A percentile compares a stretch with the other conserved stretches of the same genome.
Evolutionary conservation across 2,888 invertebrate genomes (phyloP).

Genomic region (Drosophila greeni): DNA sequence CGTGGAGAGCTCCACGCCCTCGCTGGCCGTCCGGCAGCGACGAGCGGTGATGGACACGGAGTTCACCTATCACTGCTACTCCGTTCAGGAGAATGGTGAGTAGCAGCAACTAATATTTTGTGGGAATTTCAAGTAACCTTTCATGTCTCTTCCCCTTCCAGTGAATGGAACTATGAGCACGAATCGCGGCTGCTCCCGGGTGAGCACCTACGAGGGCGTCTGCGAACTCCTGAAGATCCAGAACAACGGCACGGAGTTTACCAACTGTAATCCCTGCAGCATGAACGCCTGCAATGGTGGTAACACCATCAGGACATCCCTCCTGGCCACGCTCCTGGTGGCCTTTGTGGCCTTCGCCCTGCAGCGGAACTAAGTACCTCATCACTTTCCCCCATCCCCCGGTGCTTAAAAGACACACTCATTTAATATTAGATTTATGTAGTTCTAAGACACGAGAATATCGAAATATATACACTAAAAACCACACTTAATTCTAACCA

Average conservation of each 20-base stretch:
- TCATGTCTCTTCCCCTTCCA: slow-evolving; percentile 22
- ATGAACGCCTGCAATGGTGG: slow-evolving; percentile 73
- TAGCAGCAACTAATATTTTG: slow-evolving; percentile 8
- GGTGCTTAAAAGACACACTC: slow-evolving; percentile 53
- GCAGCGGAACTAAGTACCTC: slow-evolving; percentile 50
- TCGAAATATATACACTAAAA: slow-evolving; percentile 60
- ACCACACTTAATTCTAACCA: slow-evolving; percentile 48
- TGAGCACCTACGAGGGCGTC: slow-evolving; percentile 57
- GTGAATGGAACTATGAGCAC: slow-evolving; percentile 54
- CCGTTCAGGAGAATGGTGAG: slow-evolving; percentile 64
- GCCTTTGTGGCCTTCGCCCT: slow-evolving; percentile 62
- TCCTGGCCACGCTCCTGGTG: slow-evolving; percentile 61
- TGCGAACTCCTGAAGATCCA: slow-evolving; percentile 56
- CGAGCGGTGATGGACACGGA: slow-evolving; percentile 41
- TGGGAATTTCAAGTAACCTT: neutral
- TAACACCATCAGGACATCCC: slow-evolving; percentile 51
- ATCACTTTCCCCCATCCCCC: slow-evolving; percentile 32
- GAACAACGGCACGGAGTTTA: slow-evolving; percentile 44
- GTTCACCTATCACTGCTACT: slow-evolving; percentile 72
- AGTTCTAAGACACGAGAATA: slow-evolving; percentile 52
- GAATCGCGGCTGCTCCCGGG: slow-evolving; percentile 75
- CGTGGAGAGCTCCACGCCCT: slow-evolving; percentile 17
- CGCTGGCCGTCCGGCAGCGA: slow-evolving; percentile 58
- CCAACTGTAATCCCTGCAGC: slow-evolving; percentile 68
- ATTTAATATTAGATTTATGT: slow-evolving; percentile 43